phyloP scores from a whole-genome alignment of 2,888 invertebrate species.

The Synanthedon andrenaeformis region DNA sequence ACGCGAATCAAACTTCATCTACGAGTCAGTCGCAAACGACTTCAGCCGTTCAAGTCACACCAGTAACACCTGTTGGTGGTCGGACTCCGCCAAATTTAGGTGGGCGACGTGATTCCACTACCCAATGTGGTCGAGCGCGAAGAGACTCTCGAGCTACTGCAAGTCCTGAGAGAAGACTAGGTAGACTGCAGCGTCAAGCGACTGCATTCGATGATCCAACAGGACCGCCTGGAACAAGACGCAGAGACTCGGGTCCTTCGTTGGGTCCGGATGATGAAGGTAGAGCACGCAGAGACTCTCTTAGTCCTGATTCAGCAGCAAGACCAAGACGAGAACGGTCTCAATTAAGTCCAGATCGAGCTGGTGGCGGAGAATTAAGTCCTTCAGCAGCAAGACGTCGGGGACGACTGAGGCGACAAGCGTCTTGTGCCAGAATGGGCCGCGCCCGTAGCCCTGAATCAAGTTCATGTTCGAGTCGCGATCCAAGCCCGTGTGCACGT shows the following conservation, averaged over 20 bases:
- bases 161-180: conserved; percentile 76
- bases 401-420: conserved; percentile 80
- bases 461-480: conserved; percentile 83
- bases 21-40: conserved; percentile 30
- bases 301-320: conserved; percentile 92
- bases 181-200: conserved; percentile 85
- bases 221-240: conserved; percentile 75
- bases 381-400: conserved; percentile 78
- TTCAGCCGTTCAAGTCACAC: conserved; percentile 18
- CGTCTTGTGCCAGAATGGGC: conserved; percentile 77
- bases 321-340: conserved; percentile 81
- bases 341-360: conserved; percentile 83
- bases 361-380: conserved; percentile 83
- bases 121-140: conserved; percentile 80
- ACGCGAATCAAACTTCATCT: conserved; percentile 33
- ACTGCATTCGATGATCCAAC: conserved; percentile 90
- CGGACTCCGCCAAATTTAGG: conserved; percentile 60
- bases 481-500: conserved; percentile 82
- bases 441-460: conserved; percentile 76
- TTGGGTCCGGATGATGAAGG: conserved; percentile 86
- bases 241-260: conserved; percentile 86
- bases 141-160: conserved; percentile 76
- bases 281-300: conserved; percentile 83
- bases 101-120: conserved; percentile 83
- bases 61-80: conserved; percentile 39